Evolutionary conservation across 2,797 vertebrate genomes (phyloP).

Genomic region (Allobates femoralis): DNA sequence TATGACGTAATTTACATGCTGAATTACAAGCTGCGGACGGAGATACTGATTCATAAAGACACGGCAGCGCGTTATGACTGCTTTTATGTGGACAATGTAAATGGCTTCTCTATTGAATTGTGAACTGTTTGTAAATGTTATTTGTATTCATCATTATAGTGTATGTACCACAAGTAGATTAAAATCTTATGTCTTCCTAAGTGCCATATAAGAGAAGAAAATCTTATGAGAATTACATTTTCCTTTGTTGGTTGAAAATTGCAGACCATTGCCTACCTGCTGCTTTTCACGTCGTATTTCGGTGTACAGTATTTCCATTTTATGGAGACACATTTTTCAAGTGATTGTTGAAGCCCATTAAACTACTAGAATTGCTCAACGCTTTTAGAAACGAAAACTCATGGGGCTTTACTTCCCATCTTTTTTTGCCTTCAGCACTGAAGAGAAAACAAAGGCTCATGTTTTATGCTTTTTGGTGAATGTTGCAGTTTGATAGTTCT

Average conservation of each 20-base stretch:
- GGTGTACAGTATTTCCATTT: constrained; percentile 61
- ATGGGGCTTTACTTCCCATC: constrained; percentile 59
- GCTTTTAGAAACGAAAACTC: constrained; percentile 62
- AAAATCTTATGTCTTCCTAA: constrained; percentile 59
- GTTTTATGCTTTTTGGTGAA: constrained; percentile 64
- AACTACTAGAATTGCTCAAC: constrained; percentile 60
- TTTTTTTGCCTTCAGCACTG: constrained; percentile 60
- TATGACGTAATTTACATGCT: background rate
- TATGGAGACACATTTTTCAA: constrained; percentile 63
- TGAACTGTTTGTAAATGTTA: constrained; percentile 58
- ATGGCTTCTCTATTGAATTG: constrained; percentile 20
- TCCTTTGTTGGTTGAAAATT: constrained; percentile 61
- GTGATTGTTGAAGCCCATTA: constrained; percentile 64
- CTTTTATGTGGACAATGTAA: constrained; percentile 23
- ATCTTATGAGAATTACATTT: constrained; percentile 59
- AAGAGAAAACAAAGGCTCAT: constrained; percentile 62
- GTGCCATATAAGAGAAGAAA: constrained; percentile 50
- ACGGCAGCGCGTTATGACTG: too few relatives aligned
- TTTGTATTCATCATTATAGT: constrained; percentile 49
- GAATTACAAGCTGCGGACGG: background rate
- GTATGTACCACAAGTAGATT: constrained; percentile 51
- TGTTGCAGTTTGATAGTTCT: constrained; percentile 53
- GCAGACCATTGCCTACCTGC: constrained; percentile 55
- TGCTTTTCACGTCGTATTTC: constrained; percentile 52
- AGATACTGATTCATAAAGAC: background rate